Evolutionary conservation across 2,888 invertebrate genomes (phyloP).

Genomic region (Latrodectus hesperus): DNA sequence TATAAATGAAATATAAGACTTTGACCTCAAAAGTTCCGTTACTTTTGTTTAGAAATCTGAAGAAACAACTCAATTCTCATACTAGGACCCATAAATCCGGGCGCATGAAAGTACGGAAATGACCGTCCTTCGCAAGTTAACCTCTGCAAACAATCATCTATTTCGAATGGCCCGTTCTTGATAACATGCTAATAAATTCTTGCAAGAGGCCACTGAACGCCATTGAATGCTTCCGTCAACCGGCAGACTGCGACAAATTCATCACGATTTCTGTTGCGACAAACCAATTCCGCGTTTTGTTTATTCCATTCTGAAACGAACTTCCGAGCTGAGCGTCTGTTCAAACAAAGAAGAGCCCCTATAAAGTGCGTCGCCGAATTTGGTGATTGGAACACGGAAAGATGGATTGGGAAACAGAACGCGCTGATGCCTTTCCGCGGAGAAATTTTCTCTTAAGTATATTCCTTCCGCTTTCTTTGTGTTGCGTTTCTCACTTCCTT

Average conservation of each 20-base stretch:
- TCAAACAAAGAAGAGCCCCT: slow-evolving; percentile 25
- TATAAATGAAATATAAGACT: too few species aligned
- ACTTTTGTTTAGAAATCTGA: too few species aligned
- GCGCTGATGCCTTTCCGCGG: background rate
- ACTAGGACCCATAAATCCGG: too few species aligned
- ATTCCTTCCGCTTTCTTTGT: background rate
- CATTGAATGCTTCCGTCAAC: background rate
- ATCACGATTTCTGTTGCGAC: background rate
- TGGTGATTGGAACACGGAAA: background rate
- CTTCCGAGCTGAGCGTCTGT: slow-evolving; percentile 41
- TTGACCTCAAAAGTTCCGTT: too few species aligned
- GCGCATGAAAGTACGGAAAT: too few species aligned
- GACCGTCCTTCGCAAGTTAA: too few species aligned
- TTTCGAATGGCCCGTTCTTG: too few species aligned
- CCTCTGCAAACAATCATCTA: too few species aligned
- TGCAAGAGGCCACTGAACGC: background rate
- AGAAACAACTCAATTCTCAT: too few species aligned
- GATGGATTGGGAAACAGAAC: background rate
- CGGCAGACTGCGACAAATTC: background rate
- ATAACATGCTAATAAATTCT: background rate
- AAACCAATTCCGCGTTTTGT: background rate
- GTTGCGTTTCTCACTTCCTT: background rate
- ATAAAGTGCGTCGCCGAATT: slow-evolving; percentile 23
- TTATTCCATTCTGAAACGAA: background rate
- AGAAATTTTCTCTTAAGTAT: background rate